These are phyloP conservation scores for Protomyctophum bolini DNA, from an alignment of 2,113 vertebrate species.

Conservation along the genomic window DNA sequence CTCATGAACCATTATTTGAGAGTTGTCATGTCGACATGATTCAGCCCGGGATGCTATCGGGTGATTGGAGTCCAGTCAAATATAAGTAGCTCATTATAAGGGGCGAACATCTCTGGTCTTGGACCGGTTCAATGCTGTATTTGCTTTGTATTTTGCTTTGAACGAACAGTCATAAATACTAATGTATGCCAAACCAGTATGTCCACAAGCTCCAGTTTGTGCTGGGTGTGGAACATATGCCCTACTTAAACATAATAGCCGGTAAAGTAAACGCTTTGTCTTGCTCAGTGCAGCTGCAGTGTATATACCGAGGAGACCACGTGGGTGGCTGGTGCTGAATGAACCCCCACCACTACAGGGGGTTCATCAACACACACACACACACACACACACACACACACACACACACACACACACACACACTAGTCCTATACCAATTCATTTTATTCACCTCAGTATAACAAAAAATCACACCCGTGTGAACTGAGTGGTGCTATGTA, in stretches of 20 bases:
- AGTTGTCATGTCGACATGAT: too few relatives aligned
- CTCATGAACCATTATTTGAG: too few relatives aligned
- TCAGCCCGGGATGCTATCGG: too few relatives aligned
- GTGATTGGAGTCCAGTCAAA: too few relatives aligned
- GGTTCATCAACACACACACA: not conserved
- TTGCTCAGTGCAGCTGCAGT: slow-evolving; percentile 43
- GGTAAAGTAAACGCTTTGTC: slow-evolving; percentile 18
- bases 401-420: not conserved
- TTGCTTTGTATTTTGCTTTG: not conserved
- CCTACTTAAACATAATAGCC: slow-evolving; percentile 19
- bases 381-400: slow-evolving; percentile 1
- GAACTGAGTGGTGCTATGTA: too few relatives aligned
- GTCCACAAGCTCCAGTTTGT: slow-evolving; percentile 6
- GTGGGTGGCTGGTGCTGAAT: slow-evolving; percentile 54
- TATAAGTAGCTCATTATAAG: too few relatives aligned
- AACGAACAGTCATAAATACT: not conserved
- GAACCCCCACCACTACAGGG: slow-evolving; percentile 29
- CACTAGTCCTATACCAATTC: slow-evolving; percentile 19
- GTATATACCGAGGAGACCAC: slow-evolving; percentile 8
- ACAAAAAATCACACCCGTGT: not conserved
- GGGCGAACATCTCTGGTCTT: not conserved
- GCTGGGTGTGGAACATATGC: slow-evolving; percentile 22
- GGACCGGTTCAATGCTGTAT: not conserved
- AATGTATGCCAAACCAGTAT: not conserved
- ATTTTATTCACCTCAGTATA: slow-evolving; percentile 8